Evolutionary conservation across 2,113 vertebrate species (phyloP).

Genomic region (Gymnogyps californianus): DNA sequence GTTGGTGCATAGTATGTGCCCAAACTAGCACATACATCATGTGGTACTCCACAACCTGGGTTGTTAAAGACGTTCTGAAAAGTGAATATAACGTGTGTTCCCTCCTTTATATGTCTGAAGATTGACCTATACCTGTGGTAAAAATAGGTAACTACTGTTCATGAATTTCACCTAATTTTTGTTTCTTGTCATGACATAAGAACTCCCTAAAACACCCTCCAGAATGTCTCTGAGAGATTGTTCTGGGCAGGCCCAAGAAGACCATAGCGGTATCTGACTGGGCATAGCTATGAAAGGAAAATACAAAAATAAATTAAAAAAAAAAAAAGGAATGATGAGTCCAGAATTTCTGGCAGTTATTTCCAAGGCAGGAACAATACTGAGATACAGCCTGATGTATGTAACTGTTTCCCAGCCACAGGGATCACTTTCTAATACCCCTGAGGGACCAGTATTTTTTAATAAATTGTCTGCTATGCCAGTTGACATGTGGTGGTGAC

Average conservation of each 20-base stretch:
- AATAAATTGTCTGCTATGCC: background rate
- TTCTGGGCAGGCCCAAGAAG: background rate
- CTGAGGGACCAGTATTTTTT: background rate
- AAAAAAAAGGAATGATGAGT: background rate
- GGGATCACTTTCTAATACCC: too few species aligned
- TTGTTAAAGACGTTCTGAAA: background rate
- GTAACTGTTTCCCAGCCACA: background rate
- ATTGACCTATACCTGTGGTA: background rate
- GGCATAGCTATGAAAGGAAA: background rate
- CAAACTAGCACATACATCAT: accelerated
- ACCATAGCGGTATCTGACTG: accelerated
- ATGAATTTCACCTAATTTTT: background rate
- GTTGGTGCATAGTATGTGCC: background rate
- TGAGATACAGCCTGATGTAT: background rate
- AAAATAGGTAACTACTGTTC: background rate
- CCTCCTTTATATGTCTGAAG: background rate
- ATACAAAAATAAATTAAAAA: background rate
- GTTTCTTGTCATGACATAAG: background rate
- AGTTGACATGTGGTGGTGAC: accelerated
- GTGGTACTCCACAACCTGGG: background rate
- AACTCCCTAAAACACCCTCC: background rate
- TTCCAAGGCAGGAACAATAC: background rate
- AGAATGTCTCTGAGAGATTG: background rate
- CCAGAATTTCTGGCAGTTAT: background rate
- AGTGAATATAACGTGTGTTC: background rate